Evolutionary conservation across 2,113 vertebrate genomes (phyloP).

Genomic region (Synchiropus splendidus): DNA sequence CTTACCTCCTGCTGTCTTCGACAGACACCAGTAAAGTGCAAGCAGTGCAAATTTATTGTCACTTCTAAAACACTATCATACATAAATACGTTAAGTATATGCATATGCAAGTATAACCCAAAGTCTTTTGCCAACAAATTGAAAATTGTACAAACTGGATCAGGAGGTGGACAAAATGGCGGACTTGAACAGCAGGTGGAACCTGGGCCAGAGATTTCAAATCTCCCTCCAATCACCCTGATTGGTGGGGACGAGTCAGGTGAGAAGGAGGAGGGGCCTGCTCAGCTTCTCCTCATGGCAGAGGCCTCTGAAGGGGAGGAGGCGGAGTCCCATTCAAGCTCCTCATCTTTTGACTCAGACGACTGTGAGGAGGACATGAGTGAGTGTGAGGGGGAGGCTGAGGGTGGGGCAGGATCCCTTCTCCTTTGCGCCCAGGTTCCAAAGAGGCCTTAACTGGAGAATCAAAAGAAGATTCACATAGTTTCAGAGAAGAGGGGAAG

Average conservation of each 20-base stretch:
- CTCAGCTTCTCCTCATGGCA: neutral
- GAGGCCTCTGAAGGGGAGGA: too few species aligned
- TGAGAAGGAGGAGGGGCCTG: neutral
- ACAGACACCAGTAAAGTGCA: too few species aligned
- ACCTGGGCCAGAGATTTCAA: too few species aligned
- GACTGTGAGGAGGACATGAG: too few species aligned
- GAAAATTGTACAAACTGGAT: neutral
- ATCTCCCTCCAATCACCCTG: conserved; percentile 3
- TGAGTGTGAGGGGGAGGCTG: neutral
- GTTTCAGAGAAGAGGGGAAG: conserved; percentile 4
- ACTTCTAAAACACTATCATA: too few species aligned
- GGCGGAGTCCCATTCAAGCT: too few species aligned
- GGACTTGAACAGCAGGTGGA: too few species aligned
- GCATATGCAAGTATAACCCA: conserved; percentile 1
- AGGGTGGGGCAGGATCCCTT: neutral
- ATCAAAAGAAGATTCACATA: neutral
- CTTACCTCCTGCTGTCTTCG: neutral
- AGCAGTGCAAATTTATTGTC: too few species aligned
- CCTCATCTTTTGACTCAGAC: too few species aligned
- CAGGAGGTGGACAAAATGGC: neutral
- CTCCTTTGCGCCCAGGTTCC: neutral
- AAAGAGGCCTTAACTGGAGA: neutral
- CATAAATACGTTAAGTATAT: too few species aligned
- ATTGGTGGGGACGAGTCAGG: neutral
- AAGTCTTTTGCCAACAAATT: conserved; percentile 4